Evolutionary conservation across 2,888 invertebrate species (phyloP).

Genomic region (Iphiclides podalirius): DNA sequence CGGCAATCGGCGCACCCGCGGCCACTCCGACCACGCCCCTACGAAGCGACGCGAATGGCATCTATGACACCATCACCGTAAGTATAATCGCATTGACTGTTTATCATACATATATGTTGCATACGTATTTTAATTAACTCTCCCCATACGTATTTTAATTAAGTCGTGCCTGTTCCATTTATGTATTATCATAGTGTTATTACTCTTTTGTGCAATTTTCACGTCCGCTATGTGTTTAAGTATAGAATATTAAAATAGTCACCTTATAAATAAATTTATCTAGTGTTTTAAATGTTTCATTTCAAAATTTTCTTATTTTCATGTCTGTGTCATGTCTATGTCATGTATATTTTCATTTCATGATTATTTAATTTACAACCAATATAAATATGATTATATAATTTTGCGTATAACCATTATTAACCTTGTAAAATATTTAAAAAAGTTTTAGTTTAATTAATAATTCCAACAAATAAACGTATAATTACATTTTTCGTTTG

Average conservation of each 20-base stretch:
- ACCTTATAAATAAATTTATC: too few relatives aligned
- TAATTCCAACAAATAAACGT: too few relatives aligned
- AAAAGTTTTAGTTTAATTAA: too few relatives aligned
- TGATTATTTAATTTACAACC: too few relatives aligned
- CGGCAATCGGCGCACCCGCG: slow-evolving; percentile 42
- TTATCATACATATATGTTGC: neutral
- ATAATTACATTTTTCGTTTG: too few relatives aligned
- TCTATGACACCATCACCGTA: slow-evolving; percentile 74
- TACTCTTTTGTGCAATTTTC: neutral
- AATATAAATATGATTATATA: too few relatives aligned
- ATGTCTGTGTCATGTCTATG: too few relatives aligned
- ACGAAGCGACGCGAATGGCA: slow-evolving; percentile 61
- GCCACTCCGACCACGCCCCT: slow-evolving; percentile 36
- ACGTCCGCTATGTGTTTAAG: neutral
- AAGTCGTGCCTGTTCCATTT: neutral
- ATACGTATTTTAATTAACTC: neutral
- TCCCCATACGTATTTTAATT: neutral
- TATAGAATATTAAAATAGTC: neutral
- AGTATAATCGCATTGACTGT: slow-evolving; percentile 31
- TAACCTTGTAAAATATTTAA: too few relatives aligned
- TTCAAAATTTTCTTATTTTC: too few relatives aligned
- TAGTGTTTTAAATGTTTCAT: too few relatives aligned
- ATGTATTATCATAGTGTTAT: neutral
- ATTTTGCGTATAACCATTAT: too few relatives aligned
- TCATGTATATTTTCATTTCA: too few relatives aligned